Conservation (phyloP, 1,140 invertebrate genomes). For the Varroa destructor region DNA sequence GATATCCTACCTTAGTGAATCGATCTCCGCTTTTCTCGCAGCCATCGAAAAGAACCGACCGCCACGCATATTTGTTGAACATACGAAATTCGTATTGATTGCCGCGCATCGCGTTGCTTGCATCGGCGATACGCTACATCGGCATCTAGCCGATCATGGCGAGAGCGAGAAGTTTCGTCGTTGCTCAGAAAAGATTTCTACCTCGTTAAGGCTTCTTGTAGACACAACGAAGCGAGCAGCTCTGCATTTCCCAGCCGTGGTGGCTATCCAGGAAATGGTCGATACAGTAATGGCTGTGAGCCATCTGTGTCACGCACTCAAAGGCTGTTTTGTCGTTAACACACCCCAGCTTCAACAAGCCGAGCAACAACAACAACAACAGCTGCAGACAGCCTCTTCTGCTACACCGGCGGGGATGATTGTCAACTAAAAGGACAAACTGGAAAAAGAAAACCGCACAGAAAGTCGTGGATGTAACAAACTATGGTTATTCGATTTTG, state of each 20-base stretch:
- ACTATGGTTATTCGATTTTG: too few species aligned
- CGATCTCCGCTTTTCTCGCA: slow-evolving; percentile 76
- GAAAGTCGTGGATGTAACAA: too few species aligned
- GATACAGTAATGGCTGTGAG: slow-evolving; percentile 71
- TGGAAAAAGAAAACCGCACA: too few species aligned
- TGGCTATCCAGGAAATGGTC: slow-evolving; percentile 81
- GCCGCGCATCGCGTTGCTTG: slow-evolving; percentile 81
- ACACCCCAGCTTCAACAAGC: slow-evolving; percentile 15
- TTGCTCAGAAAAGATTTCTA: slow-evolving; percentile 50
- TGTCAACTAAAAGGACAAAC: too few species aligned
- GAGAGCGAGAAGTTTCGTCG: slow-evolving; percentile 44
- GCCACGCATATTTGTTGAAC: slow-evolving; percentile 77
- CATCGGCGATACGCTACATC: slow-evolving; percentile 78
- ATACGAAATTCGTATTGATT: slow-evolving; percentile 82
- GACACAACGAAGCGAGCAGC: slow-evolving; percentile 76
- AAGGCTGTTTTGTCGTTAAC: slow-evolving; percentile 38
- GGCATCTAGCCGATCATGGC: slow-evolving; percentile 48
- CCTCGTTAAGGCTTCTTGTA: slow-evolving; percentile 66
- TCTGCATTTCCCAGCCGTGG: slow-evolving; percentile 72
- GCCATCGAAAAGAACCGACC: slow-evolving; percentile 82
- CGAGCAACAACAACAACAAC: slow-evolving; percentile 1
- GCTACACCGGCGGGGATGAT: too few species aligned
- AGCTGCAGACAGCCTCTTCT: not conserved
- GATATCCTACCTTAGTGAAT: slow-evolving; percentile 64
- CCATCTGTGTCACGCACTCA: slow-evolving; percentile 58